Conservation (phyloP, 1,140 invertebrate genomes). For the Euwallacea similis region DNA sequence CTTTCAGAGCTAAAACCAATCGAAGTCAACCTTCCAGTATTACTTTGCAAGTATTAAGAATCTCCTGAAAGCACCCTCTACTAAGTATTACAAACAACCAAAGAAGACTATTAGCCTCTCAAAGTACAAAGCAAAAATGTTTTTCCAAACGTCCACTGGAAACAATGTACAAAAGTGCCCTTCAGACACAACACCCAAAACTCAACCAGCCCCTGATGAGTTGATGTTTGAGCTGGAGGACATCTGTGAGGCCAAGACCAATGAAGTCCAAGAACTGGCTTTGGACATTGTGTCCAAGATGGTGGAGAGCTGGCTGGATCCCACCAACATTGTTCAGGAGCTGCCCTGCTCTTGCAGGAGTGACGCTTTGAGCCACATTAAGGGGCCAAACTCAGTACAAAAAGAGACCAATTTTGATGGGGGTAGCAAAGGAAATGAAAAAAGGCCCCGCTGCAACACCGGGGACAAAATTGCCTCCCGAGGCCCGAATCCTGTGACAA, state of each 20-base stretch:
- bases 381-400: not conserved
- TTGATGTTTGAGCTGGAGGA: conserved; percentile 56
- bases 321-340: conserved; percentile 52
- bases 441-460: conserved; percentile 30
- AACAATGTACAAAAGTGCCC: conserved; percentile 24
- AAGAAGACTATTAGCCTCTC: conserved; percentile 15
- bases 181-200: not conserved
- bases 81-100: conserved; percentile 29
- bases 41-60: conserved; percentile 12
- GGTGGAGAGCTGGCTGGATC: conserved; percentile 61
- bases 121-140: conserved; percentile 16
- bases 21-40: conserved; percentile 24
- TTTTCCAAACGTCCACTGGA: conserved; percentile 19
- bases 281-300: conserved; percentile 59
- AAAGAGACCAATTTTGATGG: not conserved
- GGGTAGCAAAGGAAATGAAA: conserved; percentile 10
- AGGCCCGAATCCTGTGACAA: conserved; percentile 22
- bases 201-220: conserved; percentile 34
- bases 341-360: conserved; percentile 15
- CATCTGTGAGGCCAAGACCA: conserved; percentile 59
- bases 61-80: not conserved
- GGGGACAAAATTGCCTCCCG: conserved; percentile 30
- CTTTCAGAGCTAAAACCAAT: conserved; percentile 3
- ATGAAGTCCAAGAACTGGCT: conserved; percentile 58
- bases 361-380: conserved; percentile 12